Conservation (phyloP, 2,797 vertebrate genomes). For the Dermochelys coriacea region DNA sequence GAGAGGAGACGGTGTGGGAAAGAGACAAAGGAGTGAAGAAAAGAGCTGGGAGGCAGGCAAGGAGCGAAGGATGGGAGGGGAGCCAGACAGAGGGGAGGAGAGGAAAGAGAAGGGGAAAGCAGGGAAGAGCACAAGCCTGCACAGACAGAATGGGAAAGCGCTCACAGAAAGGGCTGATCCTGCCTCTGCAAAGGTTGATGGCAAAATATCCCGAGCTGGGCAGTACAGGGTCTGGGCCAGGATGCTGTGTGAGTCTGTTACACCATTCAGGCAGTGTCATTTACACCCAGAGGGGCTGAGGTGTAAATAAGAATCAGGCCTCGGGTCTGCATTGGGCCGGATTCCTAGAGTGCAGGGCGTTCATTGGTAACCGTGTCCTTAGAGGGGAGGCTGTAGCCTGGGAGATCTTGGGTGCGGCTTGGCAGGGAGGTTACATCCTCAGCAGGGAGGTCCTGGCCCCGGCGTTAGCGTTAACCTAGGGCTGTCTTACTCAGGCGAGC, state of each 20-base stretch:
- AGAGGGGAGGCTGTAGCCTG: neutral
- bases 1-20: neutral
- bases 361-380: neutral
- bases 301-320: neutral
- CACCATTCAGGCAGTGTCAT: neutral
- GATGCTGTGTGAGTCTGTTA: neutral
- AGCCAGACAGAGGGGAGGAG: neutral
- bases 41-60: neutral
- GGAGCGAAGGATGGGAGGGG: neutral
- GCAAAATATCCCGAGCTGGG: neutral
- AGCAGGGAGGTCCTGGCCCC: neutral
- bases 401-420: neutral
- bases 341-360: neutral
- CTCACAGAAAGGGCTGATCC: neutral
- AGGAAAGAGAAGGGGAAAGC: neutral
- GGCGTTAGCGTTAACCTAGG: neutral
- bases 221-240: neutral
- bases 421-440: neutral
- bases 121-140: neutral
- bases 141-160: neutral
- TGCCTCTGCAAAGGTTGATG: neutral
- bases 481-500: neutral
- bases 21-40: neutral
- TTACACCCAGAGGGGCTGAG: neutral
- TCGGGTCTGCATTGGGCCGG: neutral